Conservation (phyloP, 2,888 invertebrate species). For the Corythucha ciliata region DNA sequence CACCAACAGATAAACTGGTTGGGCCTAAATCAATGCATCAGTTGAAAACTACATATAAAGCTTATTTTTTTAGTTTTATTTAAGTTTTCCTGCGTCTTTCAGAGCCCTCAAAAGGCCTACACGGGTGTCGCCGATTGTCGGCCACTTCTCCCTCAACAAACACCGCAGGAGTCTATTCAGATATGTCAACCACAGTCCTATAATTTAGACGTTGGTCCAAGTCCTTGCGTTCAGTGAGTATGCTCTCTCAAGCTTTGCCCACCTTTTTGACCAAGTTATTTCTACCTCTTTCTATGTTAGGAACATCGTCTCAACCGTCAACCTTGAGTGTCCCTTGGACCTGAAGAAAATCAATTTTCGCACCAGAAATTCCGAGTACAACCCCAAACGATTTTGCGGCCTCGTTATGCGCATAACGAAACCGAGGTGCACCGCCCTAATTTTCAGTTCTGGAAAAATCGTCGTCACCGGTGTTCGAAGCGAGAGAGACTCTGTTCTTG, state of each 20-base stretch:
- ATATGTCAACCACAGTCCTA: too few relatives aligned
- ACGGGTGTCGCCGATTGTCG: too few relatives aligned
- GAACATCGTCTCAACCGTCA: conserved; percentile 73
- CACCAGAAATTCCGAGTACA: conserved; percentile 74
- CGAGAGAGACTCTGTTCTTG: conserved; percentile 66
- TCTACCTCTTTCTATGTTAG: conserved; percentile 48
- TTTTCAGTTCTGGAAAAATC: conserved; percentile 72
- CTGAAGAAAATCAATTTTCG: conserved; percentile 65
- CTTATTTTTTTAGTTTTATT: too few relatives aligned
- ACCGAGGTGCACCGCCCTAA: conserved; percentile 63
- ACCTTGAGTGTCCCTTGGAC: conserved; percentile 60
- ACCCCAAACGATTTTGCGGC: conserved; percentile 71
- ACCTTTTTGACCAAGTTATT: too few relatives aligned
- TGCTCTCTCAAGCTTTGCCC: too few relatives aligned
- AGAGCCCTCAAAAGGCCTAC: too few relatives aligned
- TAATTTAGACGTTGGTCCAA: conserved; percentile 24
- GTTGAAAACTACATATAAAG: too few relatives aligned
- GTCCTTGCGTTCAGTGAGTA: conserved; percentile 28
- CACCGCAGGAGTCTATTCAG: too few relatives aligned
- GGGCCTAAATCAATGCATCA: too few relatives aligned
- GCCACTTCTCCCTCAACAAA: too few relatives aligned
- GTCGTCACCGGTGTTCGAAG: conserved; percentile 72
- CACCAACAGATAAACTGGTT: too few relatives aligned
- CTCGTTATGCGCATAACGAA: conserved; percentile 73
- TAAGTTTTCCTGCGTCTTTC: too few relatives aligned